phyloP scores from a whole-genome alignment of 1,140 invertebrate species.

The Temnothorax curvispinosus region DNA sequence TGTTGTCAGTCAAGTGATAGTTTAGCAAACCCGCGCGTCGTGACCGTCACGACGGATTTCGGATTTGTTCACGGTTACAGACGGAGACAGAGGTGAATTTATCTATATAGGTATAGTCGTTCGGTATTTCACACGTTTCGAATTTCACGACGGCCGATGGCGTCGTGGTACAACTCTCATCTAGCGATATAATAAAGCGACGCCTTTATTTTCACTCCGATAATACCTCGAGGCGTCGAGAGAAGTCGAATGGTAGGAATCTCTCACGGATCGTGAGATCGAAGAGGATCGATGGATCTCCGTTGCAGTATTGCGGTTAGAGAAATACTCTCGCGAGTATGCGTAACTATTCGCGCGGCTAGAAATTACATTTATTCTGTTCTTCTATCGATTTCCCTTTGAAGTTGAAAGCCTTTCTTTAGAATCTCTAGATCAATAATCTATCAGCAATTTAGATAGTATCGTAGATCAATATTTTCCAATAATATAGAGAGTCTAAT shows the following conservation, averaged over 20 bases:
- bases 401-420: constrained; percentile 18
- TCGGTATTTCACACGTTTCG: constrained; percentile 38
- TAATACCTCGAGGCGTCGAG: constrained; percentile 33
- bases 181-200: constrained; percentile 54
- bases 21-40: background rate
- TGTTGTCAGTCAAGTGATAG: background rate
- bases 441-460: background rate
- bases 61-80: background rate
- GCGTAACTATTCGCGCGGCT: constrained; percentile 45
- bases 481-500: constrained; percentile 17
- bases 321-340: constrained; percentile 43
- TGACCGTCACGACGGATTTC: background rate
- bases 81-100: background rate
- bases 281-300: constrained; percentile 66
- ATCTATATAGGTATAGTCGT: background rate
- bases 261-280: constrained; percentile 75
- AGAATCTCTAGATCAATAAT: background rate
- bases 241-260: constrained; percentile 55
- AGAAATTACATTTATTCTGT: constrained; percentile 51
- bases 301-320: constrained; percentile 47
- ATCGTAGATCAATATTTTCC: constrained; percentile 14
- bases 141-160: constrained; percentile 33
- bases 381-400: constrained; percentile 9
- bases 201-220: constrained; percentile 48
- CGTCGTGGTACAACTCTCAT: constrained; percentile 21